These are phyloP conservation scores for Darevskia mixta DNA, from an alignment of 2,797 vertebrate genomes.

Conservation along the genomic window DNA sequence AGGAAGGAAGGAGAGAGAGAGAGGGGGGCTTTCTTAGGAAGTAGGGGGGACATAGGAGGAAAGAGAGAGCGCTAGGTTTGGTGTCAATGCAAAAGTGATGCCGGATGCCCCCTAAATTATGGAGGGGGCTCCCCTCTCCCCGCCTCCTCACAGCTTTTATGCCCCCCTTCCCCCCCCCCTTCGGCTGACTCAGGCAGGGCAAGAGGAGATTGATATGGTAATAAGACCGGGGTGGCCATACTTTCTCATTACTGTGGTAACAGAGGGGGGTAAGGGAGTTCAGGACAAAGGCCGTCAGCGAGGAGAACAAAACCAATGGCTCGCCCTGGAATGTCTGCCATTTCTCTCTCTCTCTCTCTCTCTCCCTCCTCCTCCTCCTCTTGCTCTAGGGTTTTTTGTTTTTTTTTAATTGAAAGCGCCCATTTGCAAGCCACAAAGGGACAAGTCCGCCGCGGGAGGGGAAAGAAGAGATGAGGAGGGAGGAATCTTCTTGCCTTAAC, in stretches of 20 bases:
- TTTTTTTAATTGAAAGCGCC: slow-evolving; percentile 35
- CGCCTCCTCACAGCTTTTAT: background rate
- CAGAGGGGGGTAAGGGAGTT: slow-evolving; percentile 54
- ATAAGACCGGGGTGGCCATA: slow-evolving; percentile 41
- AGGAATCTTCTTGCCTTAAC: background rate
- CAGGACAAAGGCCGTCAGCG: slow-evolving; percentile 44
- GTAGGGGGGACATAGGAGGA: background rate
- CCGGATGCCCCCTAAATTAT: background rate
- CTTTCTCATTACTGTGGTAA: slow-evolving; percentile 54
- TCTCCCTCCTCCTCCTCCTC: slow-evolving; percentile 9
- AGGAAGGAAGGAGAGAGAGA: too few species aligned
- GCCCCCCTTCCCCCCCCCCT: too few species aligned
- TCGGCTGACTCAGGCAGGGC: slow-evolving; percentile 18
- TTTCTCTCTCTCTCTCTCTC: background rate
- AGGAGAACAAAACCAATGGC: slow-evolving; percentile 35
- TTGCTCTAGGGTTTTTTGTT: background rate
- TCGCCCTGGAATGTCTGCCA: slow-evolving; percentile 33
- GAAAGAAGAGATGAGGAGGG: background rate
- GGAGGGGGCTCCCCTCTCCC: background rate
- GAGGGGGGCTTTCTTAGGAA: background rate
- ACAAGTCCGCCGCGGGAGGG: slow-evolving; percentile 10
- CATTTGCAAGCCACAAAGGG: slow-evolving; percentile 29
- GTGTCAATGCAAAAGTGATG: background rate
- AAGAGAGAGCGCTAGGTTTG: background rate
- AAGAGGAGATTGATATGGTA: slow-evolving; percentile 46